Conservation (phyloP, 2,888 invertebrate genomes). For the Yponomeuta plumbellus region DNA sequence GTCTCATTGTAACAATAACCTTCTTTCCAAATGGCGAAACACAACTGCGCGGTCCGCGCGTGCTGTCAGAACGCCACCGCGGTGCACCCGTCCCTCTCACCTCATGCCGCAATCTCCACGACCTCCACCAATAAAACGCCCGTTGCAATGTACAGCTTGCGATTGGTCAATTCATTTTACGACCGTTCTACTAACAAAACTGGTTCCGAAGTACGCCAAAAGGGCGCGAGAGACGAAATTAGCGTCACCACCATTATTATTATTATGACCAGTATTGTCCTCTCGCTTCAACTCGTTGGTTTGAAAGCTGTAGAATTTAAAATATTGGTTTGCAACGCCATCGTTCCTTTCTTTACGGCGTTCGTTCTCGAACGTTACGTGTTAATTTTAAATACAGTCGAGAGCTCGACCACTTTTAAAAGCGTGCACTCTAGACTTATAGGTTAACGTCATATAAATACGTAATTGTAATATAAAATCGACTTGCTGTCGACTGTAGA, state of each 20-base stretch:
- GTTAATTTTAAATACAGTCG: neutral
- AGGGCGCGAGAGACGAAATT: conserved; percentile 71
- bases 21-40: conserved; percentile 70
- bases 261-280: neutral
- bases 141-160: conserved; percentile 38
- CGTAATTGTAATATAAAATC: no score
- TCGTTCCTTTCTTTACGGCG: neutral
- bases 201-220: conserved; percentile 66
- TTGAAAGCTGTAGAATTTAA: neutral
- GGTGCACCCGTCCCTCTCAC: conserved; percentile 49
- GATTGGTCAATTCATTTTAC: conserved; percentile 60
- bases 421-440: no score
- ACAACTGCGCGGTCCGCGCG: conserved; percentile 55
- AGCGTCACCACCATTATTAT: conserved; percentile 30
- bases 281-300: neutral
- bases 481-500: no score
- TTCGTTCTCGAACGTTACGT: neutral
- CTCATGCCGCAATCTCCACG: conserved; percentile 39
- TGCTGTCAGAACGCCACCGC: conserved; percentile 38
- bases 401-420: no score
- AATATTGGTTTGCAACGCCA: neutral
- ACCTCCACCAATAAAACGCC: conserved; percentile 66
- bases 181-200: conserved; percentile 70
- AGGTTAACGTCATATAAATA: no score
- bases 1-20: conserved; percentile 72